Conservation (phyloP, 2,113 vertebrate genomes). For the Mionectes macconnelli region DNA sequence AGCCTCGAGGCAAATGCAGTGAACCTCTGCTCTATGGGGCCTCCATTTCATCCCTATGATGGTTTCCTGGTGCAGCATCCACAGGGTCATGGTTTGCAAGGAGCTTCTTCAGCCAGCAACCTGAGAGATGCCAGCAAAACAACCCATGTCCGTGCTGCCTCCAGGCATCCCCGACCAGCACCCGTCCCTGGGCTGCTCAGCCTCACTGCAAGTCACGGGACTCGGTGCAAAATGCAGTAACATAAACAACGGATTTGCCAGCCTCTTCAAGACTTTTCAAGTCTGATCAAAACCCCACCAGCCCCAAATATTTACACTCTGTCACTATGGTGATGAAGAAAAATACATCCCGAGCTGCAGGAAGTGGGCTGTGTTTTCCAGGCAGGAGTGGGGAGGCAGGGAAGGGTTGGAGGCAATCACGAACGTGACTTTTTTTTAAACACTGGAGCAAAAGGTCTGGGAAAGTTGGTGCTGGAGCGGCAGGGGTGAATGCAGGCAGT, state of each 20-base stretch:
- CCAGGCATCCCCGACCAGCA: neutral
- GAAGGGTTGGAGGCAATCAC: neutral
- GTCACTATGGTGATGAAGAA: constrained; percentile 41
- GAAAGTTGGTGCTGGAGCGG: neutral
- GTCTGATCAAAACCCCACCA: neutral
- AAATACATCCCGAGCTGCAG: constrained; percentile 17
- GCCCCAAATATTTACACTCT: neutral
- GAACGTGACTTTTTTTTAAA: neutral
- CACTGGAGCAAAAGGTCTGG: neutral
- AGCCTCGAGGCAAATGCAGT: neutral
- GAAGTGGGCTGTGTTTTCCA: neutral
- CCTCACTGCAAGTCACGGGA: neutral
- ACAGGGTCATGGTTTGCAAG: neutral
- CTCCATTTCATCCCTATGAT: neutral
- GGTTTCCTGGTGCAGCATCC: neutral
- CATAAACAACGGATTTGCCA: neutral
- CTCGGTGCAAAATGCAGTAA: neutral
- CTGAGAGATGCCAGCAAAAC: neutral
- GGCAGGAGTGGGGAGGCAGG: neutral
- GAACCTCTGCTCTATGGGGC: neutral
- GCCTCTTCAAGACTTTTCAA: constrained; percentile 1
- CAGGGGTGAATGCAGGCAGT: neutral
- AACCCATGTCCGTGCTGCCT: accelerated
- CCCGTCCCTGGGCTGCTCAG: neutral
- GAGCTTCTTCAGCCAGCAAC: neutral